These are phyloP conservation scores for Fringilla coelebs DNA, from an alignment of 2,797 vertebrate species.

Conservation along the genomic window DNA sequence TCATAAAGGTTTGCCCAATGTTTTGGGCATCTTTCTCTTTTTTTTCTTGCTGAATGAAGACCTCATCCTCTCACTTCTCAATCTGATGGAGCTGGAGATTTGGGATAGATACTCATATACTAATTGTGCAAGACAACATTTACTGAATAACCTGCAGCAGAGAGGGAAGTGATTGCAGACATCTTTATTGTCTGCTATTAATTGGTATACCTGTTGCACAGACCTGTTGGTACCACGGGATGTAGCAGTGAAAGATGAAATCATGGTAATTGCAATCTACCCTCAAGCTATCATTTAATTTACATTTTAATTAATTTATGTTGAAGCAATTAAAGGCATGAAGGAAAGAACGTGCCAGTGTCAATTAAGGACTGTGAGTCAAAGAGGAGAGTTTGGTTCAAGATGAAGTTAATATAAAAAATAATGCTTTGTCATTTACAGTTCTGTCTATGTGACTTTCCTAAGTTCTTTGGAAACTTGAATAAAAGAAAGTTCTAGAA, in stretches of 20 bases:
- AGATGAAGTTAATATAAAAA: neutral
- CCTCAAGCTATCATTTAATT: conserved; percentile 30
- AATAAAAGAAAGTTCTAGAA: neutral
- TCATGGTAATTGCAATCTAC: conserved; percentile 29
- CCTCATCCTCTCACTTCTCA: neutral
- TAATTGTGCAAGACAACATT: neutral
- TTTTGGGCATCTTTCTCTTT: neutral
- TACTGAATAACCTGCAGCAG: neutral
- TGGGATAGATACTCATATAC: neutral
- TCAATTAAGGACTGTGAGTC: conserved; percentile 12
- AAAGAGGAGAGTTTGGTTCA: neutral
- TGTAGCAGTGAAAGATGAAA: conserved; percentile 21
- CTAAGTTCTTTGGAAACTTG: neutral
- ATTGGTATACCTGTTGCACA: conserved; percentile 40
- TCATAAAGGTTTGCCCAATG: neutral
- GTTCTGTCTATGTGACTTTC: neutral
- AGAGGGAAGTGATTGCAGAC: neutral
- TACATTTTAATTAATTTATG: conserved; percentile 57
- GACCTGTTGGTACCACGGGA: neutral
- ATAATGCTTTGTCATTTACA: neutral
- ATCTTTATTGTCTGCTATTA: neutral
- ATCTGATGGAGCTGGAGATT: neutral
- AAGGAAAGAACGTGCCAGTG: neutral
- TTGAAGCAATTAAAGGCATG: conserved; percentile 32
- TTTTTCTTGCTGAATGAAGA: neutral